These are phyloP conservation scores for Epizoanthus rinbou DNA, from an alignment of 92 coral and sea anemone genomes.

Conservation along the genomic window DNA sequence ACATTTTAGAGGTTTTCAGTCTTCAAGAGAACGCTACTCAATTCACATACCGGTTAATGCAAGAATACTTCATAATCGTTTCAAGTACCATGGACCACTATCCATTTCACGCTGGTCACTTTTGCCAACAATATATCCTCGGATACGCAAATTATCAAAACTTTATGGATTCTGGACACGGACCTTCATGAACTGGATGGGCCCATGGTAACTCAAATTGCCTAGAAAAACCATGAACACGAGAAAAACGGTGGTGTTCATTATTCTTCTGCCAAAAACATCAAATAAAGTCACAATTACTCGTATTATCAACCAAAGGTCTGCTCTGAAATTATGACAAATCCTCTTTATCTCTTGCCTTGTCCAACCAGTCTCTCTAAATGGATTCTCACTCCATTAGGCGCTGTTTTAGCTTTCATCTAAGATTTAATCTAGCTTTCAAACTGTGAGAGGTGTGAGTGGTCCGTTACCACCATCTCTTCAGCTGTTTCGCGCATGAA, in stretches of 20 bases:
- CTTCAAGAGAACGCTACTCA: not conserved
- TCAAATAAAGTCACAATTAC: not conserved
- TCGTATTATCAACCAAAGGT: not conserved
- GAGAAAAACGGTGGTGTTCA: too few relatives aligned
- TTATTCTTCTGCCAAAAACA: too few relatives aligned
- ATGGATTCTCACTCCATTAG: constrained; percentile 56
- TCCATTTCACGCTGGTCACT: constrained; percentile 1
- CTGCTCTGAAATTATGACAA: constrained; percentile 28
- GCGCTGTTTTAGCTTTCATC: constrained; percentile 61
- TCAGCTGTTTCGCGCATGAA: constrained; percentile 42
- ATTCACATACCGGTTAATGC: not conserved
- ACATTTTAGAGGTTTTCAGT: constrained; percentile 12
- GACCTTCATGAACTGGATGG: not conserved
- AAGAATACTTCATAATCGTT: constrained; percentile 14
- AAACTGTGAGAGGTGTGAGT: constrained; percentile 79
- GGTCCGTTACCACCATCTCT: constrained; percentile 49
- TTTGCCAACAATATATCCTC: not conserved
- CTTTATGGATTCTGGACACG: too few relatives aligned
- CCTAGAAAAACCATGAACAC: not conserved
- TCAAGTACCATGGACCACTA: not conserved
- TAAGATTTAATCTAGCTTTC: constrained; percentile 87
- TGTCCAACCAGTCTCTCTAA: constrained; percentile 55
- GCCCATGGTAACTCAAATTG: not conserved
- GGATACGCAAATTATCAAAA: not conserved
- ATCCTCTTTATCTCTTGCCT: constrained; percentile 44